These are phyloP conservation scores for Camelus bactrianus DNA, from an alignment of 2,113 vertebrate species.

Conservation along the genomic window DNA sequence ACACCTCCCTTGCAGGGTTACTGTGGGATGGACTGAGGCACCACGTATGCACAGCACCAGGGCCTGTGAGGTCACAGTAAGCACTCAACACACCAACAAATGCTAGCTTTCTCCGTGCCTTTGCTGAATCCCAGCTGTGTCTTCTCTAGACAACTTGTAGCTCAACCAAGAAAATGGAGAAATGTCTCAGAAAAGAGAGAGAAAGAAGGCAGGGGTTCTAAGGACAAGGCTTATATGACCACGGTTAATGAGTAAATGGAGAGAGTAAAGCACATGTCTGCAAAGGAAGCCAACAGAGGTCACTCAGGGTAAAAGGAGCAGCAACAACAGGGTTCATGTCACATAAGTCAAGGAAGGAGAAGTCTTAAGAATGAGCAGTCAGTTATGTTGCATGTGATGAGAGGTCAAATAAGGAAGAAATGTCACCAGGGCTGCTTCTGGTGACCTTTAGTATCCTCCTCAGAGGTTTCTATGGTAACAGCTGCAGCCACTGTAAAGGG, in stretches of 20 bases:
- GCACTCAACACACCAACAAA: no score
- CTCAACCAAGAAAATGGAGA: neutral
- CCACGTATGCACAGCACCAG: accelerated
- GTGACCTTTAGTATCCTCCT: neutral
- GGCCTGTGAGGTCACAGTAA: neutral
- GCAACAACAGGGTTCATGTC: neutral
- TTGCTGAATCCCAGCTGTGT: neutral
- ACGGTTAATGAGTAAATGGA: neutral
- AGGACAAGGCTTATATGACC: neutral
- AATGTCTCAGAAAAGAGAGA: neutral
- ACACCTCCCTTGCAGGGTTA: neutral
- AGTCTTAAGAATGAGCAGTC: neutral
- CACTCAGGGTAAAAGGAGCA: neutral
- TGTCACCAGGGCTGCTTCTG: neutral
- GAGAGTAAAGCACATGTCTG: neutral
- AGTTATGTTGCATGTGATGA: neutral
- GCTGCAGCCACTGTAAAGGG: neutral
- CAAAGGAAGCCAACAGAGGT: neutral
- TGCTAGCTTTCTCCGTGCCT: neutral
- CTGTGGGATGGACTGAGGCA: neutral
- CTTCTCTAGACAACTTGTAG: neutral
- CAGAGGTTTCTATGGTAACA: neutral
- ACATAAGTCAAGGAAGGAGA: neutral
- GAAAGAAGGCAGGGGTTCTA: neutral
- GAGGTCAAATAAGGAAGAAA: neutral